phyloP scores from a whole-genome alignment of 2,797 vertebrate species.

The Cygnus olor region DNA sequence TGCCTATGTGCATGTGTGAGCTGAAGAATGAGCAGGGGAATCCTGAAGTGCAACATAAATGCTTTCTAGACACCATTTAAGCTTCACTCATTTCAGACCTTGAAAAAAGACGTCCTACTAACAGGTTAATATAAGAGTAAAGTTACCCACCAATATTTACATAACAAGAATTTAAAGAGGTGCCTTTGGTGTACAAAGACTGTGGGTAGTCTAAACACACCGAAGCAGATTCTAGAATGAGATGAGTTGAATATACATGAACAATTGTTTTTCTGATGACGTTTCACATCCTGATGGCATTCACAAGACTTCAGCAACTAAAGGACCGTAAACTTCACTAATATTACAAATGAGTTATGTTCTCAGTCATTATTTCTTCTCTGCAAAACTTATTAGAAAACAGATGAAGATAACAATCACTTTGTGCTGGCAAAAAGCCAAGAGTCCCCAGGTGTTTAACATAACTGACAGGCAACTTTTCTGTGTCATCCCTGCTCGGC shows the following conservation, averaged over 20 bases:
- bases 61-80: background rate
- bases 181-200: background rate
- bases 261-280: background rate
- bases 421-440: background rate
- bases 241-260: background rate
- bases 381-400: slow-evolving; percentile 25
- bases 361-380: background rate
- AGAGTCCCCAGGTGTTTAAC: background rate
- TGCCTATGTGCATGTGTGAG: background rate
- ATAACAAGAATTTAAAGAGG: background rate
- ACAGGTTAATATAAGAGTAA: background rate
- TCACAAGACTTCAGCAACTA: background rate
- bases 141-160: background rate
- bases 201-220: background rate
- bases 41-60: background rate
- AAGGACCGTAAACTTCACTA: background rate
- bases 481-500: background rate
- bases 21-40: background rate
- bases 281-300: background rate
- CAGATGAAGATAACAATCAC: slow-evolving; percentile 1
- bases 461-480: background rate
- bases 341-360: background rate
- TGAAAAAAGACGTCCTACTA: background rate
- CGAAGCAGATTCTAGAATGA: background rate
- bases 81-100: background rate